phyloP scores from a whole-genome alignment of 1,140 invertebrate species.

The Dinoponera quadriceps region DNA sequence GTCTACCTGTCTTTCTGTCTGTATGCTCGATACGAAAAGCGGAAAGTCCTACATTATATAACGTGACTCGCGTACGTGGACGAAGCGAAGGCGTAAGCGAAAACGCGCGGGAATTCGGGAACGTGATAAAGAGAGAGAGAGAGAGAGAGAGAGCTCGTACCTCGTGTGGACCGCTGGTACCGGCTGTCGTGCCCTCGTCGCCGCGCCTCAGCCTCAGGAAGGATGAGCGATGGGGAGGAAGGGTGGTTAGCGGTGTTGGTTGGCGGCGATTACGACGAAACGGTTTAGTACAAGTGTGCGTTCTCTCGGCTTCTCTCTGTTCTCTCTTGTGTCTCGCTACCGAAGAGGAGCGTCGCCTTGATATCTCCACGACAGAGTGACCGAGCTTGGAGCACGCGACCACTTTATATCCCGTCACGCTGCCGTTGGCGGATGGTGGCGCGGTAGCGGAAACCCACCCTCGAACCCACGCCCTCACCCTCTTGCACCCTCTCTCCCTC shows the following conservation, averaged over 20 bases:
- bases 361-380: slow-evolving; percentile 78
- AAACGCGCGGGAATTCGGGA: slow-evolving; percentile 19
- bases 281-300: too few species aligned
- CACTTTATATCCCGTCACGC: slow-evolving; percentile 81
- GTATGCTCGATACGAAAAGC: neutral
- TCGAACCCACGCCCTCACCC: neutral
- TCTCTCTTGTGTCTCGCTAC: neutral
- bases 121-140: too few species aligned
- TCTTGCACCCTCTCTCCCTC: neutral
- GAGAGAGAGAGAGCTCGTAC: neutral
- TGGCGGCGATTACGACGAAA: neutral
- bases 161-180: neutral
- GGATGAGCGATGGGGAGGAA: neutral
- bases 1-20: too few species aligned
- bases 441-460: slow-evolving; percentile 62
- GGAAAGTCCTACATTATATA: slow-evolving; percentile 10
- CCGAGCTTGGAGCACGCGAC: slow-evolving; percentile 82
- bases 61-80: neutral
- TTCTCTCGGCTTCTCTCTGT: too few species aligned
- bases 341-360: slow-evolving; percentile 44
- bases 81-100: neutral
- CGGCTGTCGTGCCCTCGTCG: neutral
- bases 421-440: slow-evolving; percentile 61
- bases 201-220: neutral
- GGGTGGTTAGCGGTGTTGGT: neutral